These are phyloP conservation scores for Acrocephalus arundinaceus DNA, from an alignment of 2,113 vertebrate genomes.

Conservation along the genomic window DNA sequence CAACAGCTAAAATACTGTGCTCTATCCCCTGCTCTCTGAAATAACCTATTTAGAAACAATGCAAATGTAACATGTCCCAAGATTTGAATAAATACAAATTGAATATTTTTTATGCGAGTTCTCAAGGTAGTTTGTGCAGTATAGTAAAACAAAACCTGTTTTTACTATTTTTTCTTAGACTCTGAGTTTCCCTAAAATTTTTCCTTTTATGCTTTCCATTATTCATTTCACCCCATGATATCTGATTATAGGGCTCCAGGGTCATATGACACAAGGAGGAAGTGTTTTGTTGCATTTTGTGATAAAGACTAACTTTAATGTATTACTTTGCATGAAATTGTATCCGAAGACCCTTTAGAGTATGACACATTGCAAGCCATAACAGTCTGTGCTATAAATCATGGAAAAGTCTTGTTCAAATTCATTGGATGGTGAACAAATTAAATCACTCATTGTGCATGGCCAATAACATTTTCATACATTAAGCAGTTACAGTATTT, in stretches of 20 bases:
- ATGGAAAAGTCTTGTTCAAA: not conserved
- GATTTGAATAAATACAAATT: not conserved
- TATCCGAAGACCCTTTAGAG: not conserved
- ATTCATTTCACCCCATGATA: not conserved
- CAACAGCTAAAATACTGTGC: not conserved
- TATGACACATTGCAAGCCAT: not conserved
- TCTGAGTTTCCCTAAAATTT: not conserved
- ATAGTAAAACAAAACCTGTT: not conserved
- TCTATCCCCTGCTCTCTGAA: not conserved
- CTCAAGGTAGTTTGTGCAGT: not conserved
- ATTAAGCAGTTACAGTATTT: not conserved
- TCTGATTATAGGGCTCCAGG: not conserved
- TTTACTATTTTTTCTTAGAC: not conserved
- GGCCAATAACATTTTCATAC: not conserved
- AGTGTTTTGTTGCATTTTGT: not conserved
- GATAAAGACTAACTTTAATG: not conserved
- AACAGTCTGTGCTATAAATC: slow-evolving; percentile 27
- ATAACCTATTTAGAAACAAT: not conserved
- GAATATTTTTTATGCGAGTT: not conserved
- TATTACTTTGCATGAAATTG: not conserved
- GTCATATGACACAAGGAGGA: not conserved
- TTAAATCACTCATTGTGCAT: not conserved
- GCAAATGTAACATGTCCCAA: not conserved
- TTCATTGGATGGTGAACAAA: slow-evolving; percentile 16
- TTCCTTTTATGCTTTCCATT: not conserved